A percentile compares a stretch with the other conserved stretches of the same genome.
These are phyloP conservation scores for Channa maculata DNA, from an alignment of 2,113 vertebrate genomes.

Conservation along the genomic window DNA sequence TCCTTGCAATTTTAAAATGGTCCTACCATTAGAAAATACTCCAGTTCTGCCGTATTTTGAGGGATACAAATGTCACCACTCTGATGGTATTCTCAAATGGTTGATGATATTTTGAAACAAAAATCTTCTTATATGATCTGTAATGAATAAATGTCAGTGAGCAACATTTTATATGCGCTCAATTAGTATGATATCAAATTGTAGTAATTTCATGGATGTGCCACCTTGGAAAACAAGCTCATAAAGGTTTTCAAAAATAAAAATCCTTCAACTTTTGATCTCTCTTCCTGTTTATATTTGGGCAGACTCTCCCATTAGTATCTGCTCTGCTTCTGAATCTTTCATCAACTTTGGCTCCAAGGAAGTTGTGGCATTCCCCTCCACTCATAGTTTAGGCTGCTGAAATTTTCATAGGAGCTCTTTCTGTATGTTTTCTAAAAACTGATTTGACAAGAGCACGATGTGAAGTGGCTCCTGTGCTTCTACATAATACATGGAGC, in stretches of 20 bases:
- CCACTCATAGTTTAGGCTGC: constrained; percentile 64
- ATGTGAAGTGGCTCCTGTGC: neutral
- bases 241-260: constrained; percentile 16
- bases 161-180: constrained; percentile 24
- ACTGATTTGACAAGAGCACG: constrained; percentile 22
- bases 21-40: neutral
- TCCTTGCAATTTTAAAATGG: too few species aligned
- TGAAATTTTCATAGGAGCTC: constrained; percentile 69
- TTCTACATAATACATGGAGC: constrained; percentile 16
- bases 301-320: constrained; percentile 26
- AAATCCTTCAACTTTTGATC: constrained; percentile 14
- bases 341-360: constrained; percentile 57
- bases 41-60: constrained; percentile 22
- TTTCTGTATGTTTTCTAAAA: constrained; percentile 68
- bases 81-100: neutral
- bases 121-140: neutral
- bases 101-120: neutral
- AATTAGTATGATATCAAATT: neutral
- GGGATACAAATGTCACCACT: constrained; percentile 27
- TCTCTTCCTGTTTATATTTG: constrained; percentile 47
- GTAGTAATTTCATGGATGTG: neutral
- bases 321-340: constrained; percentile 55
- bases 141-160: constrained; percentile 43
- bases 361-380: constrained; percentile 48
- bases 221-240: neutral